Evolutionary conservation across 2,113 vertebrate species (phyloP).

Genomic region (Oryzias javanicus): DNA sequence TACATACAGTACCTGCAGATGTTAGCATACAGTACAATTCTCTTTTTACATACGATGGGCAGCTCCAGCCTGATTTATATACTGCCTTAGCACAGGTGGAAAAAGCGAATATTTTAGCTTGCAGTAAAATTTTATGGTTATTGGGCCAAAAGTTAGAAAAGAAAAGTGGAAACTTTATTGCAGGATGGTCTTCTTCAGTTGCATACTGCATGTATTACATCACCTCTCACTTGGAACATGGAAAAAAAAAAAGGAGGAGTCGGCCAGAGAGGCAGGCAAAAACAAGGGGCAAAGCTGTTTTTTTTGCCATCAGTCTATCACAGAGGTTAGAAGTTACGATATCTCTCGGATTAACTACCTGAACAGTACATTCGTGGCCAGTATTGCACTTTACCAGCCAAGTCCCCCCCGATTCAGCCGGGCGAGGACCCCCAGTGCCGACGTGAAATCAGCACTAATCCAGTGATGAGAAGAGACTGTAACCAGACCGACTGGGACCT

Average conservation of each 20-base stretch:
- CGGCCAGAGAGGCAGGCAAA: conserved; percentile 33
- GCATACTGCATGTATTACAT: conserved; percentile 72
- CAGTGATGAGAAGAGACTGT: conserved; percentile 59
- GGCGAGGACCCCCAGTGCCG: conserved; percentile 62
- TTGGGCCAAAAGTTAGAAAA: conserved; percentile 75
- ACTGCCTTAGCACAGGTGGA: conserved; percentile 91
- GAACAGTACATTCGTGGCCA: conserved; percentile 86
- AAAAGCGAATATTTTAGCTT: conserved; percentile 76
- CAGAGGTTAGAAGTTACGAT: conserved; percentile 50
- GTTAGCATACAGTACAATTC: conserved; percentile 87
- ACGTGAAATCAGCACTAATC: conserved; percentile 61
- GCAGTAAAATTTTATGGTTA: conserved; percentile 72
- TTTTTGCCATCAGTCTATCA: conserved; percentile 51
- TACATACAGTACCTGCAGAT: conserved; percentile 94
- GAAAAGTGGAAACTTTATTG: conserved; percentile 91
- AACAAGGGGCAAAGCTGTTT: conserved; percentile 17
- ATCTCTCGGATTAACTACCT: conserved; percentile 79
- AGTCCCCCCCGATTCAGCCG: conserved; percentile 81
- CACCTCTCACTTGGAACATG: conserved; percentile 51
- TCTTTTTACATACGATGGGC: conserved; percentile 92
- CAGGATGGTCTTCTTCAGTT: conserved; percentile 81
- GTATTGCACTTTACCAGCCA: conserved; percentile 73
- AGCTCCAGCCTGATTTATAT: conserved; percentile 92
- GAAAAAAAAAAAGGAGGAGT: conserved; percentile 37
- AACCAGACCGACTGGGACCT: conserved; percentile 36